Percentiles rank a stretch among this genome's conserved stretches.
Conservation (phyloP, 1,140 invertebrate genomes). For the Ips nitidus region DNA sequence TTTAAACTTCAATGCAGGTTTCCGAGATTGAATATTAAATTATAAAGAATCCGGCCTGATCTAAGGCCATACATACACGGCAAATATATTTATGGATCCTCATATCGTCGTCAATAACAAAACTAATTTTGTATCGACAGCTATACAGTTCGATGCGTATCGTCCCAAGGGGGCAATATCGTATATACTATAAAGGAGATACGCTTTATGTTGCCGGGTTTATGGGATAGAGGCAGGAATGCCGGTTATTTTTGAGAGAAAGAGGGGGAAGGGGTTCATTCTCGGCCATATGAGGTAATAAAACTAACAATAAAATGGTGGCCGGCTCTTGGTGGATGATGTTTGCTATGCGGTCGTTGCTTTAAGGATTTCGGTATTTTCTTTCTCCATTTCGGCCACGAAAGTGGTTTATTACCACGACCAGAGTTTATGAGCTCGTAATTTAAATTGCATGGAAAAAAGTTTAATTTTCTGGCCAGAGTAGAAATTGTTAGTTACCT, state of each 20-base stretch:
- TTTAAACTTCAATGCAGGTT: not conserved
- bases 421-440: no score
- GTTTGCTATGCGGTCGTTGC: not conserved
- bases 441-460: no score
- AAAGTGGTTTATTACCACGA: no score
- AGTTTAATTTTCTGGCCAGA: no score
- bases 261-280: not conserved
- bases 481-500: no score
- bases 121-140: constrained; percentile 17
- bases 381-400: no score
- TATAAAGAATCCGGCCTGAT: not conserved
- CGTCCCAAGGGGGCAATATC: not conserved
- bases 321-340: not conserved
- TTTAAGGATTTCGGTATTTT: no score
- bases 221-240: constrained; percentile 6
- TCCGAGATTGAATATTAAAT: constrained; percentile 5
- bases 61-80: not conserved
- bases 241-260: constrained; percentile 7
- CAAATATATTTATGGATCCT: constrained; percentile 3
- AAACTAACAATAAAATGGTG: constrained; percentile 6
- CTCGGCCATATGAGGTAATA: constrained; percentile 3
- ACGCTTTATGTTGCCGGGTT: not conserved
- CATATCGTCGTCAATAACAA: constrained; percentile 11
- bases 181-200: constrained; percentile 3
- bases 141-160: constrained; percentile 10